These are phyloP conservation scores for Tympanuchus pallidicinctus DNA, from an alignment of 2,113 vertebrate species.

Conservation along the genomic window DNA sequence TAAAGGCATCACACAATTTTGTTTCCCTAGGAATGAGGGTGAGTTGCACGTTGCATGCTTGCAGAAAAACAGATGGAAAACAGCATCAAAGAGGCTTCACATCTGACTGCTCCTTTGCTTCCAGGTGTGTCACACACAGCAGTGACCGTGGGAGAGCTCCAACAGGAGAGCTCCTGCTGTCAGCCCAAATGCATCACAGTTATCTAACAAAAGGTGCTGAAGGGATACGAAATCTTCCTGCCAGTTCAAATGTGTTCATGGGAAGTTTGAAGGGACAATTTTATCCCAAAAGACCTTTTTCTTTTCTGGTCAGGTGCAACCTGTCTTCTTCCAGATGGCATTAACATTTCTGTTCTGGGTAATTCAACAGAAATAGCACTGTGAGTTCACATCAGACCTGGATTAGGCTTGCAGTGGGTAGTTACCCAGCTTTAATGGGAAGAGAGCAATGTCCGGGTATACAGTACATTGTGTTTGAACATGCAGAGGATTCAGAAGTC, in stretches of 20 bases:
- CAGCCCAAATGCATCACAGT: conserved; percentile 22
- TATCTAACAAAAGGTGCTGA: conserved; percentile 22
- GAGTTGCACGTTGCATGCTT: neutral
- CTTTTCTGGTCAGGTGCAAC: neutral
- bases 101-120: conserved; percentile 19
- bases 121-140: conserved; percentile 20
- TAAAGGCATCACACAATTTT: neutral
- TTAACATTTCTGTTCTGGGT: neutral
- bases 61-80: conserved; percentile 14
- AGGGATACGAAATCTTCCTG: conserved; percentile 31
- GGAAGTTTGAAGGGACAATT: neutral
- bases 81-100: neutral
- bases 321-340: neutral
- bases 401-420: neutral
- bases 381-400: neutral
- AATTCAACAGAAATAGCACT: neutral
- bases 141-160: conserved; percentile 14
- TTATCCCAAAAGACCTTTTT: neutral
- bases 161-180: conserved; percentile 3
- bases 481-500: neutral
- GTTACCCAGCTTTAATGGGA: neutral
- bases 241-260: conserved; percentile 20
- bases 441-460: neutral
- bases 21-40: neutral
- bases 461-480: neutral